Evolutionary conservation across 2,888 invertebrate species (phyloP).

Genomic region (Melanostoma mellinum): DNA sequence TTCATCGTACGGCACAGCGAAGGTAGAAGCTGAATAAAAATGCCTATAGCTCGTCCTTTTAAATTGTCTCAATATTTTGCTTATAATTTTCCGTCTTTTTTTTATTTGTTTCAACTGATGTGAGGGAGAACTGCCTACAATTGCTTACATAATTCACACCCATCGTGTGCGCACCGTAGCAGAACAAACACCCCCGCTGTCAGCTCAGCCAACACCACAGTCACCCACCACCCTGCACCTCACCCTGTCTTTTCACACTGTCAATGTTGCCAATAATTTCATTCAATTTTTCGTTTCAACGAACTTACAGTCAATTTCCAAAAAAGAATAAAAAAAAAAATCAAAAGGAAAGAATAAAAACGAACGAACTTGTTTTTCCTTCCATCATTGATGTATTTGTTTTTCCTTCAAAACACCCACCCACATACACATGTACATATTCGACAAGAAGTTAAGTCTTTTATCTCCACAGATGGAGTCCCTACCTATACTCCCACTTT

Average conservation of each 20-base stretch:
- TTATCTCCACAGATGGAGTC: slow-evolving; percentile 47
- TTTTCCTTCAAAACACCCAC: slow-evolving; percentile 22
- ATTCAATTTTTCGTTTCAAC: slow-evolving; percentile 72
- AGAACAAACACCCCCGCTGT: slow-evolving; percentile 21
- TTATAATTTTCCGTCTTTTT: slow-evolving; percentile 58
- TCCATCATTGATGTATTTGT: slow-evolving; percentile 62
- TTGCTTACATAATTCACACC: slow-evolving; percentile 57
- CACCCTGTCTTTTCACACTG: slow-evolving; percentile 50
- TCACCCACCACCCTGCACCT: slow-evolving; percentile 23
- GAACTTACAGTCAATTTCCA: slow-evolving; percentile 69
- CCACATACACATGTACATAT: slow-evolving; percentile 34
- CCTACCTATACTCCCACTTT: slow-evolving; percentile 3
- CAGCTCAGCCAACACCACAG: slow-evolving; percentile 4
- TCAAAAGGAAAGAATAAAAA: not conserved
- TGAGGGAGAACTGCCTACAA: slow-evolving; percentile 7
- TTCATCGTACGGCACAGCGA: not conserved
- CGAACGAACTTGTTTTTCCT: slow-evolving; percentile 59
- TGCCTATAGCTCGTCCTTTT: slow-evolving; percentile 25
- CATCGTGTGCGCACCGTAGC: slow-evolving; percentile 26
- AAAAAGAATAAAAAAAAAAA: slow-evolving; percentile 20
- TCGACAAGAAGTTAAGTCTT: slow-evolving; percentile 57
- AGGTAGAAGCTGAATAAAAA: slow-evolving; percentile 1
- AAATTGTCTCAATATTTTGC: slow-evolving; percentile 65
- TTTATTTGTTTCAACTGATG: slow-evolving; percentile 34
- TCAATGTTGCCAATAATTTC: slow-evolving; percentile 73